These are phyloP conservation scores for Diadema setosum DNA, from an alignment of 35 echinoderm and acorn worm genomes.

Conservation along the genomic window DNA sequence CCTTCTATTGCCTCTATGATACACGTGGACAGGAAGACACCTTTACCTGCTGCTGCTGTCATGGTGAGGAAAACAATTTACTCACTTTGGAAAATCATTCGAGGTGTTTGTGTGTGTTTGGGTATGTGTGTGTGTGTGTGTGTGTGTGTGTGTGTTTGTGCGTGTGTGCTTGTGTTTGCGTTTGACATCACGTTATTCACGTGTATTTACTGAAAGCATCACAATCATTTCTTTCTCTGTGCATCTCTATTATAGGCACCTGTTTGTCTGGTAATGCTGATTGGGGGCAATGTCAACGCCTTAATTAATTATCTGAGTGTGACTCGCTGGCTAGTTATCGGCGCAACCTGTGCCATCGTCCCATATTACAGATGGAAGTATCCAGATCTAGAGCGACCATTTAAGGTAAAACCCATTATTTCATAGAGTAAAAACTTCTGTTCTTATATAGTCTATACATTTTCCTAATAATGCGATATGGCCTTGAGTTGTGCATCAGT, in stretches of 20 bases:
- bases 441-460: neutral
- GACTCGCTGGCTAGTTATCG: conserved; percentile 64
- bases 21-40: conserved; percentile 76
- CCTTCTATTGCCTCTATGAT: conserved; percentile 79
- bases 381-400: conserved; percentile 73
- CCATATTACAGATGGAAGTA: conserved; percentile 85
- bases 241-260: neutral
- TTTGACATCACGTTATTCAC: too few species aligned
- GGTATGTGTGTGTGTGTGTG: too few species aligned
- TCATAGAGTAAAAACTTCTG: too few species aligned
- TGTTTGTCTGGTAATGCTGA: conserved; percentile 32
- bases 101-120: too few species aligned
- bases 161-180: too few species aligned
- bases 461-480: neutral
- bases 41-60: conserved; percentile 60
- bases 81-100: too few species aligned
- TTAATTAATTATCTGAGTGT: conserved; percentile 87
- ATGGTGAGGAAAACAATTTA: too few species aligned
- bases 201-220: too few species aligned
- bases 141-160: too few species aligned
- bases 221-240: too few species aligned
- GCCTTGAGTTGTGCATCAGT: neutral
- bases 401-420: conserved; percentile 54
- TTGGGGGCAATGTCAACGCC: conserved; percentile 38
- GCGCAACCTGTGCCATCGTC: conserved; percentile 34